These are phyloP conservation scores for Verasper variegatus DNA, from an alignment of 2,113 vertebrate species.

Conservation along the genomic window DNA sequence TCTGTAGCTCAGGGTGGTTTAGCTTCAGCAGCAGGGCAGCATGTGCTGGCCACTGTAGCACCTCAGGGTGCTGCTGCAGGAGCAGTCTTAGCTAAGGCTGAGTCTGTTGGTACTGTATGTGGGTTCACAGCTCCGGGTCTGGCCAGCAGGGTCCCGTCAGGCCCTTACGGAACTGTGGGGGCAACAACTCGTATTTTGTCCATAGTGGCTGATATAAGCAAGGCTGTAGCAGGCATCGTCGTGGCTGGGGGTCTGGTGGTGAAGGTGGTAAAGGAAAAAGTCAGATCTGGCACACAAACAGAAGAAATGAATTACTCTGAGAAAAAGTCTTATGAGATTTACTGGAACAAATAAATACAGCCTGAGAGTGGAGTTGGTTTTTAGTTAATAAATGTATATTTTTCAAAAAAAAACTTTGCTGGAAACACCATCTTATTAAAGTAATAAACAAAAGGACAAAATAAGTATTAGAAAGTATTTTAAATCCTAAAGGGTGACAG, in stretches of 20 bases:
- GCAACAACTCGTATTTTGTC: constrained; percentile 52
- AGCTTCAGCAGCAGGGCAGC: constrained; percentile 31
- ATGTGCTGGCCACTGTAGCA: constrained; percentile 26
- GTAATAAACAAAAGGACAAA: too few species aligned
- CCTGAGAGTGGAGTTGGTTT: background rate
- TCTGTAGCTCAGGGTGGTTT: constrained; percentile 40
- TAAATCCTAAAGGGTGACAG: too few species aligned
- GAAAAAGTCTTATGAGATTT: constrained; percentile 76
- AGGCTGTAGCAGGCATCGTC: constrained; percentile 67
- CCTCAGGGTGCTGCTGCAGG: constrained; percentile 43
- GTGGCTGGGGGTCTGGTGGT: constrained; percentile 75
- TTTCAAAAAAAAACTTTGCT: too few species aligned
- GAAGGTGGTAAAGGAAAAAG: constrained; percentile 80
- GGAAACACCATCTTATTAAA: too few species aligned
- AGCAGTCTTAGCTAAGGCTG: constrained; percentile 43
- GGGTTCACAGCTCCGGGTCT: constrained; percentile 21
- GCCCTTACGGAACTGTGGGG: constrained; percentile 32
- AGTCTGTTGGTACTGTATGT: constrained; percentile 1
- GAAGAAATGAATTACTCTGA: constrained; percentile 61
- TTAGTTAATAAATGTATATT: background rate
- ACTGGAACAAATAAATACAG: constrained; percentile 78
- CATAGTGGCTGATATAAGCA: constrained; percentile 72
- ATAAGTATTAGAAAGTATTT: too few species aligned
- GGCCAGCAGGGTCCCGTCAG: constrained; percentile 17
- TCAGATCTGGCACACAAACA: constrained; percentile 38